These are phyloP conservation scores for Climacteris rufus DNA, from an alignment of 2,113 vertebrate species.

Conservation along the genomic window DNA sequence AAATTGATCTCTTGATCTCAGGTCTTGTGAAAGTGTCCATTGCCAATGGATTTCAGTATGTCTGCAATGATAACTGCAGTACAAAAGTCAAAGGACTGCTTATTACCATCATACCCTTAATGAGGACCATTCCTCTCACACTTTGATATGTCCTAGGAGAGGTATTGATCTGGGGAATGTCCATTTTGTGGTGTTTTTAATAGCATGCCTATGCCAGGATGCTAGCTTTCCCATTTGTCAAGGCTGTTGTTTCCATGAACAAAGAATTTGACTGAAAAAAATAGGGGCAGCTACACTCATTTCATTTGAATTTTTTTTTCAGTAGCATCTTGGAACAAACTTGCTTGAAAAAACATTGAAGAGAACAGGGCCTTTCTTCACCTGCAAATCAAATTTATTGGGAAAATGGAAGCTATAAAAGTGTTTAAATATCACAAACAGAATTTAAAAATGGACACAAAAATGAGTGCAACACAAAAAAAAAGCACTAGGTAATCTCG, in stretches of 20 bases:
- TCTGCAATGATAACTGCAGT: background rate
- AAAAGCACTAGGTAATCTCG: background rate
- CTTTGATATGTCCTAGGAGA: background rate
- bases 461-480: background rate
- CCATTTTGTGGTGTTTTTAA: background rate
- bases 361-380: background rate
- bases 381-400: background rate
- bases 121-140: background rate
- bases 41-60: background rate
- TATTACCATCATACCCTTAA: background rate
- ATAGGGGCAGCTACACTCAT: background rate
- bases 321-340: background rate
- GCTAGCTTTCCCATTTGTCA: background rate
- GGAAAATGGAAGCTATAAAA: background rate
- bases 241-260: background rate
- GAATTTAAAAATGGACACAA: background rate
- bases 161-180: background rate
- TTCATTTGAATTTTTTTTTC: background rate
- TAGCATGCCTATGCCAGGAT: background rate
- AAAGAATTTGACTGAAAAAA: background rate
- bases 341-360: background rate
- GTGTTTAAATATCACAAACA: background rate
- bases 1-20: background rate
- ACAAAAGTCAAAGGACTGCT: background rate
- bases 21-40: background rate